phyloP scores from a whole-genome alignment of 2,797 vertebrate genomes.

The Oryzias sinensis region DNA sequence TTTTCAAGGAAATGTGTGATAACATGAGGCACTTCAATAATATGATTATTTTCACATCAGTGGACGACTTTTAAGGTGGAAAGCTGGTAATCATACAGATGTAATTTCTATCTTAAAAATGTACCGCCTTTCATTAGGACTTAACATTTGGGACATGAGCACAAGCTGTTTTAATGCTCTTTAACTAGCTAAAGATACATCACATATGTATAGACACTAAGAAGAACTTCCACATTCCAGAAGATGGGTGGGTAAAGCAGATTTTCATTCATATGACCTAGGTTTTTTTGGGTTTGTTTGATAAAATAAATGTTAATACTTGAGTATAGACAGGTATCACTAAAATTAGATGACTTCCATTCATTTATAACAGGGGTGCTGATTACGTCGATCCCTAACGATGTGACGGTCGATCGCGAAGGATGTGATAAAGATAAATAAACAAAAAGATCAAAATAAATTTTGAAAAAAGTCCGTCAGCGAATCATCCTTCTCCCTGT shows the following conservation, averaged over 20 bases:
- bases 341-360: constrained; percentile 17
- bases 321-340: constrained; percentile 24
- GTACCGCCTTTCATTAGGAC: constrained; percentile 8
- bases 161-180: constrained; percentile 17
- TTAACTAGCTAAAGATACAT: constrained; percentile 25
- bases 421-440: too few relatives aligned
- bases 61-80: constrained; percentile 5
- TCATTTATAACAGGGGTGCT: constrained; percentile 18
- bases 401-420: too few relatives aligned
- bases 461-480: too few relatives aligned
- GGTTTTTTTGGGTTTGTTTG: constrained; percentile 14
- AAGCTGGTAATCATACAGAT: not conserved
- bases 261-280: constrained; percentile 23
- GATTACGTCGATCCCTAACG: too few relatives aligned
- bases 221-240: not conserved
- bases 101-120: constrained; percentile 5
- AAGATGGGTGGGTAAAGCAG: constrained; percentile 10
- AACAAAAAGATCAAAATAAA: too few relatives aligned
- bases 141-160: constrained; percentile 17
- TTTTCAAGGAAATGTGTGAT: not conserved
- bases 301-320: not conserved
- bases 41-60: not conserved
- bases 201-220: constrained; percentile 2
- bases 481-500: too few relatives aligned
- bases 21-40: not conserved